Conservation (phyloP, 2,888 invertebrate species). For the Platerodrilus igneus region DNA sequence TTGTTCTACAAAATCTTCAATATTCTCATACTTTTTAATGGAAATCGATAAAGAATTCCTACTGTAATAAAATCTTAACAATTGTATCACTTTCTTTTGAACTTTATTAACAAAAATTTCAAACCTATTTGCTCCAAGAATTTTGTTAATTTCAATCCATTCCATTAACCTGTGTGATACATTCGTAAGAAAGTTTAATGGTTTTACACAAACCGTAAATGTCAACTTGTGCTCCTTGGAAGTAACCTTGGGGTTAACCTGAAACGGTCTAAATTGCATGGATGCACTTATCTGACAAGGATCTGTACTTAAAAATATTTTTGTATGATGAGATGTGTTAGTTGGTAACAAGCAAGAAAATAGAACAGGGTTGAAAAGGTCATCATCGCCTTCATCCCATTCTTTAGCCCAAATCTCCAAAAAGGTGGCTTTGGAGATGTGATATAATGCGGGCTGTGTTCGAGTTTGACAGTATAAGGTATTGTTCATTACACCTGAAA, state of each 20-base stretch:
- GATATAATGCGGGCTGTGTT: constrained; percentile 34
- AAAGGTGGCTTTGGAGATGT: constrained; percentile 48
- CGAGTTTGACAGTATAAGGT: constrained; percentile 56
- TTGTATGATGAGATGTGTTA: constrained; percentile 45
- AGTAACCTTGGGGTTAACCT: too few relatives aligned
- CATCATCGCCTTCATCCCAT: constrained; percentile 53
- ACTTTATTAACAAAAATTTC: constrained; percentile 62
- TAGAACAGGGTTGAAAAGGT: constrained; percentile 55
- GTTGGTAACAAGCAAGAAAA: constrained; percentile 60
- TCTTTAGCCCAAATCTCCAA: constrained; percentile 61
- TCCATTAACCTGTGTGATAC: constrained; percentile 60
- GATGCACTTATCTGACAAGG: constrained; percentile 46
- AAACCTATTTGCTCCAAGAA: constrained; percentile 64
- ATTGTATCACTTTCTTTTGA: constrained; percentile 51
- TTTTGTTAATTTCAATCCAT: constrained; percentile 65
- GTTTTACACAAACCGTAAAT: constrained; percentile 67
- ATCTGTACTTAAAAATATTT: constrained; percentile 51
- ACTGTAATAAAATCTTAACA: constrained; percentile 54
- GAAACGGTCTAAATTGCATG: constrained; percentile 4
- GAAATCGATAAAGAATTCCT: constrained; percentile 10
- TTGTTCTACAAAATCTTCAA: constrained; percentile 11
- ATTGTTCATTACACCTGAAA: constrained; percentile 41
- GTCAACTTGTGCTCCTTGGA: too few relatives aligned
- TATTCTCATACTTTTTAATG: constrained; percentile 8
- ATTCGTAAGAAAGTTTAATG: constrained; percentile 61